phyloP scores from a whole-genome alignment of 1,140 invertebrate genomes.

The Paramacrobiotus metropolitanus region DNA sequence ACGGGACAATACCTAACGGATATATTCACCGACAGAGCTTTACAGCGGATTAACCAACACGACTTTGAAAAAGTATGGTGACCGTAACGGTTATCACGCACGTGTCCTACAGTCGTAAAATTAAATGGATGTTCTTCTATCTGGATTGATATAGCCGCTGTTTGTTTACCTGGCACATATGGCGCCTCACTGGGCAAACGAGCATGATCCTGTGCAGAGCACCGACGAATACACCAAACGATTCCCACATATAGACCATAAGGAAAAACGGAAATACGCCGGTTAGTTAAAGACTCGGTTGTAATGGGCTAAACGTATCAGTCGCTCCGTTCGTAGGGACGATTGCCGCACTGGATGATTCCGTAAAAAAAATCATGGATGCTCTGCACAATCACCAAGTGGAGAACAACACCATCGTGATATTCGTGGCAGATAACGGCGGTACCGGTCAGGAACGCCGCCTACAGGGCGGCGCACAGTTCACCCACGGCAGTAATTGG shows the following conservation, averaged over 20 bases:
- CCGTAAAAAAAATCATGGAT: slow-evolving; percentile 48
- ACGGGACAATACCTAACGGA: slow-evolving; percentile 63
- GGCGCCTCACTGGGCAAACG: slow-evolving; percentile 57
- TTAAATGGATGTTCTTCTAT: neutral
- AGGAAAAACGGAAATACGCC: slow-evolving; percentile 17
- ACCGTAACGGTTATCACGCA: neutral
- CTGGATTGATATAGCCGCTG: slow-evolving; percentile 33
- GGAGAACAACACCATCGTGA: slow-evolving; percentile 49
- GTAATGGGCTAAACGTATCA: no score
- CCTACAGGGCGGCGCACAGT: slow-evolving; percentile 42
- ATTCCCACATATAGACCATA: slow-evolving; percentile 18
- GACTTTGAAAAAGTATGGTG: slow-evolving; percentile 23
- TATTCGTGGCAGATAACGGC: slow-evolving; percentile 69
- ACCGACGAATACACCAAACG: slow-evolving; percentile 18
- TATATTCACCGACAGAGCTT: slow-evolving; percentile 47
- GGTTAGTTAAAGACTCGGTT: no score
- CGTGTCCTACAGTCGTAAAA: neutral
- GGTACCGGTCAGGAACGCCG: slow-evolving; percentile 50
- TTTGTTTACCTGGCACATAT: slow-evolving; percentile 64
- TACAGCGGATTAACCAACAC: slow-evolving; percentile 40
- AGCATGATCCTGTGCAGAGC: slow-evolving; percentile 31
- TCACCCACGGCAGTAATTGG: slow-evolving; percentile 34
- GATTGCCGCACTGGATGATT: slow-evolving; percentile 53
- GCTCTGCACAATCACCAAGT: slow-evolving; percentile 36
- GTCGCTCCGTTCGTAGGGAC: slow-evolving; percentile 44